A percentile compares a stretch with the other conserved stretches of the same genome.
Conservation (phyloP, 2,888 invertebrate species). For the Bimastos eiseni region DNA sequence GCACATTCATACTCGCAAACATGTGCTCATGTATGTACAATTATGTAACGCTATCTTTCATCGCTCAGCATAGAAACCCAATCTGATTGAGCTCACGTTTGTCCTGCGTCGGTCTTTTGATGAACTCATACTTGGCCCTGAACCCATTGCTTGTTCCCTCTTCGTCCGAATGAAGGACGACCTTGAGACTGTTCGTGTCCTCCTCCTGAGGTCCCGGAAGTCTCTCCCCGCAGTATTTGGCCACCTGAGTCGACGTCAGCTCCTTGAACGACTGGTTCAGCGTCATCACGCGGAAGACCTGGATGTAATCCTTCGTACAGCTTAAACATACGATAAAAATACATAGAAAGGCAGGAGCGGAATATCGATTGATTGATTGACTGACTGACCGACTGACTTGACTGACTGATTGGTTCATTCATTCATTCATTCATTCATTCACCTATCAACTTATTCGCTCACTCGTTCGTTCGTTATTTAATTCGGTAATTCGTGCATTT, state of each 20-base stretch:
- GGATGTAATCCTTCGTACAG: constrained; percentile 52
- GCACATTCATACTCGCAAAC: no score
- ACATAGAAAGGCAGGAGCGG: neutral
- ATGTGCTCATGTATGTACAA: neutral
- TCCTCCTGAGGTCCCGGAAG: constrained; percentile 93
- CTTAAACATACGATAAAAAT: constrained; percentile 39
- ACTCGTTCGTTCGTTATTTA: neutral
- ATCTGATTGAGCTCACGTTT: constrained; percentile 21
- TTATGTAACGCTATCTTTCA: neutral
- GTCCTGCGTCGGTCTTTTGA: constrained; percentile 56
- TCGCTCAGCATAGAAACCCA: neutral
- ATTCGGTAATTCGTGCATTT: no score
- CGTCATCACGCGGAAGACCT: constrained; percentile 47
- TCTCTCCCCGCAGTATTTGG: constrained; percentile 86
- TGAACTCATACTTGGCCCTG: constrained; percentile 91
- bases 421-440: neutral
- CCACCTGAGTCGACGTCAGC: constrained; percentile 68
- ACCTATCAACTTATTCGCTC: no score
- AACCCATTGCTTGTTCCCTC: constrained; percentile 87
- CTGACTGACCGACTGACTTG: no score
- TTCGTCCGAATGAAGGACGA: constrained; percentile 86
- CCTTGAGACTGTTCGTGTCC: constrained; percentile 78
- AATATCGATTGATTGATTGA: neutral
- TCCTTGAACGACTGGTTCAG: neutral
- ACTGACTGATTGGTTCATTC: neutral